phyloP scores from a whole-genome alignment of 2,797 vertebrate genomes.

The Sandelia bainsii region DNA sequence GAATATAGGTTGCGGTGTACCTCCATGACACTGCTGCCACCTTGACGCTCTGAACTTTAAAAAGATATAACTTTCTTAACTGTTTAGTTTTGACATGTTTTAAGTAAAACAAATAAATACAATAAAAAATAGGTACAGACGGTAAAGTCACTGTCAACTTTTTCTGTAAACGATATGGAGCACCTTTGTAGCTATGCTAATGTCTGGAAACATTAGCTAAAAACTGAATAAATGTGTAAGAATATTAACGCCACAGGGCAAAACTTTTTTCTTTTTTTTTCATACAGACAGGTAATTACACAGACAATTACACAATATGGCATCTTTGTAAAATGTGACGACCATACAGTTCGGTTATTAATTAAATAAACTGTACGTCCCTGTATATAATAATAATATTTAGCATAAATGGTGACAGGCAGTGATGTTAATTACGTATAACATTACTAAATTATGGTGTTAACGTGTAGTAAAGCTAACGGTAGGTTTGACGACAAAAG shows the following conservation, averaged over 20 bases:
- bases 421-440: background rate
- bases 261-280: background rate
- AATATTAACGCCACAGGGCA: background rate
- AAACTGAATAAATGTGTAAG: background rate
- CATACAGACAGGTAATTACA: background rate
- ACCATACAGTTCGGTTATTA: background rate
- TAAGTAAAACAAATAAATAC: no score
- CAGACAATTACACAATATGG: no score
- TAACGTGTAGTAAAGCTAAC: background rate
- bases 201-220: background rate
- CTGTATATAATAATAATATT: no score
- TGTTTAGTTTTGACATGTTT: no score
- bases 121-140: no score
- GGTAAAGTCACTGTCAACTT: no score
- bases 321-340: no score
- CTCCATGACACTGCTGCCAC: conserved; percentile 4
- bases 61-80: background rate
- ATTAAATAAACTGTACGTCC: background rate
- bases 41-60: background rate
- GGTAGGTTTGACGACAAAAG: background rate
- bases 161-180: background rate
- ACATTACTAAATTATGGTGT: no score
- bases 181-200: background rate
- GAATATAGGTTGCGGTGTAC: background rate
- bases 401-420: background rate